These are phyloP conservation scores for Somateria mollissima DNA, from an alignment of 2,797 vertebrate genomes.

Conservation along the genomic window DNA sequence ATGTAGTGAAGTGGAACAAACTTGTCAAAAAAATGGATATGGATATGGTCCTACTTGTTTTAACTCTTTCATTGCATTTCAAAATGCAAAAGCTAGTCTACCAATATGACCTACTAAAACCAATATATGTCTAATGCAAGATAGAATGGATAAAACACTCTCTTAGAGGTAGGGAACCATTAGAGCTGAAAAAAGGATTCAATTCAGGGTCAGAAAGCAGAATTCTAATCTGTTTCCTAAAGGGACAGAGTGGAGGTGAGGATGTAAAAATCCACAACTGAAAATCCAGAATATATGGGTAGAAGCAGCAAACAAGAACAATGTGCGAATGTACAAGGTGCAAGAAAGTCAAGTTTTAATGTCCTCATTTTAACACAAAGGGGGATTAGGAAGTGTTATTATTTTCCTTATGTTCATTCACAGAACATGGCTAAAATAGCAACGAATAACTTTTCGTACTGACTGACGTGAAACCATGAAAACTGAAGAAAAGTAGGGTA, in stretches of 20 bases:
- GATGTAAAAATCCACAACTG: background rate
- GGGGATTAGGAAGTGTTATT: background rate
- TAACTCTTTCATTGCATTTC: background rate
- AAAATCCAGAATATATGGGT: background rate
- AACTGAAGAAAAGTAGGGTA: background rate
- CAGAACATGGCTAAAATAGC: background rate
- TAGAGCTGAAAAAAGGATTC: background rate
- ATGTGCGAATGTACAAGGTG: background rate
- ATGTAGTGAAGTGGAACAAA: background rate
- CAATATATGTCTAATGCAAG: background rate
- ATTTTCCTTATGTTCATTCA: constrained; percentile 12
- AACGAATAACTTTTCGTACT: background rate
- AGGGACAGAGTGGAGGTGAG: background rate
- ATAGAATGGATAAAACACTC: background rate
- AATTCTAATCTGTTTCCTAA: background rate
- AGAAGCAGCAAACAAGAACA: background rate
- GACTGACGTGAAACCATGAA: background rate
- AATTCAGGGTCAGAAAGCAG: background rate
- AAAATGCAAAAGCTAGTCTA: background rate
- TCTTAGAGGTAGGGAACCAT: background rate
- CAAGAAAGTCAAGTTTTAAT: background rate
- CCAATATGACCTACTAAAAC: background rate
- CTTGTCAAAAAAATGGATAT: background rate
- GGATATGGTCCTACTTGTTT: background rate
- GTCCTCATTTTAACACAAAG: background rate